Evolutionary conservation across 2,888 invertebrate species (phyloP), one percentile per base, ranked within the genome.

Genomic region (Chymomyza caudatula): DNA sequence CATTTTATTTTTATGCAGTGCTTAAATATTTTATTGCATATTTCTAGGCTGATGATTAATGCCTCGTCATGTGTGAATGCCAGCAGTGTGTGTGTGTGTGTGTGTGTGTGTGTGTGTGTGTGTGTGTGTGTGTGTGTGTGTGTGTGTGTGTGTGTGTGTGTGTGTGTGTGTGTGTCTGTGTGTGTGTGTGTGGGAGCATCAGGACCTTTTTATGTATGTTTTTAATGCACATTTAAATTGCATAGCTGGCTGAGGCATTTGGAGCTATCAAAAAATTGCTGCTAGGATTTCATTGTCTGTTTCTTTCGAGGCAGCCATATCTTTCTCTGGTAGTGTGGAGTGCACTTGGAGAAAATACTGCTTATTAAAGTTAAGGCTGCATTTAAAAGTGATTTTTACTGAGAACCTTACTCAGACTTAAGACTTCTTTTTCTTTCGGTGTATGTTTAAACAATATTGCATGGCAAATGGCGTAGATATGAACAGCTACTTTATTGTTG

Each of bases 381-480:
- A n/a, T n/a, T n/a, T n/a, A n/a, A n/a, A n/a, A n/a, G n/a, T n/a
- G 3, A 25, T 25, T 25, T 25, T 25, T 5, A 4, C 5, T 25
- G 25, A 25, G 25, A 4, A 25, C 25, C 5, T 25, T 4, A 25
- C 3, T 25, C 25, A 25, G n/a, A n/a, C n/a, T n/a, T n/a, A n/a
- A n/a, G n/a, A n/a, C n/a, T n/a, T n/a, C n/a, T 37, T 11, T 37
- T 37, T 37, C 29, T 37, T 2, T 11, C 29, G 43, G 19, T 54
- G 63, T 73, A 71, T 74, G 64, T 69, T 75, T 75, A 69, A 77
- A 69, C 73, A 75, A 78, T 77, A 78, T 78, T 78, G 77, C 67
- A 78, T 75, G 78, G 73, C 73, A 78, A 78, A 77, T 75, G 78
- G 76, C 78, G 78, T 71, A 76, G 77, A 77, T 78, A 78, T 77